phyloP scores from a whole-genome alignment of 2,888 invertebrate genomes.

The Liopterus haemorrhoidalis region DNA sequence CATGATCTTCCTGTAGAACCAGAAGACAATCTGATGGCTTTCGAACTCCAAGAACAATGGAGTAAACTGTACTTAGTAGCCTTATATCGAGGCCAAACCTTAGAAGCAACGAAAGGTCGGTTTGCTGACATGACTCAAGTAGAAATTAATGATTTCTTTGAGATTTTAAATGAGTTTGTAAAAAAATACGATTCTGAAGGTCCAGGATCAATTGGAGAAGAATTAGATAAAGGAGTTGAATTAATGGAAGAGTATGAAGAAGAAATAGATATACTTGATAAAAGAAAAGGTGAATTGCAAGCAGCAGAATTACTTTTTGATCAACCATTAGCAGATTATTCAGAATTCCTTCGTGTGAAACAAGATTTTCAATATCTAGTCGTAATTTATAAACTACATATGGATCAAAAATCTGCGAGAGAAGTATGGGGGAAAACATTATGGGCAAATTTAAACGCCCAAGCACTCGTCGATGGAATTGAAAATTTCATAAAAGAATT shows the following conservation, averaged over 20 bases:
- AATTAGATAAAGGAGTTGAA: slow-evolving; percentile 66
- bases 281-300: slow-evolving; percentile 55
- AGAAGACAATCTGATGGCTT: slow-evolving; percentile 53
- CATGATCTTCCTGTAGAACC: slow-evolving; percentile 58
- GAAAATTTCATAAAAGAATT: slow-evolving; percentile 77
- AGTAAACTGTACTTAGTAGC: slow-evolving; percentile 61
- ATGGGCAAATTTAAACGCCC: slow-evolving; percentile 83
- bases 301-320: slow-evolving; percentile 83
- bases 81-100: slow-evolving; percentile 60
- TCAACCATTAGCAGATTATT: slow-evolving; percentile 77
- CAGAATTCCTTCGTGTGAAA: slow-evolving; percentile 61
- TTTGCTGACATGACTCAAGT: slow-evolving; percentile 75
- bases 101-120: slow-evolving; percentile 77
- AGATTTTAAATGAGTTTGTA: slow-evolving; percentile 60
- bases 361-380: slow-evolving; percentile 63
- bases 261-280: slow-evolving; percentile 62
- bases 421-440: slow-evolving; percentile 80
- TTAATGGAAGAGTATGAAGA: slow-evolving; percentile 66
- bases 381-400: slow-evolving; percentile 68
- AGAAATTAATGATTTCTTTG: slow-evolving; percentile 65
- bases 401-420: slow-evolving; percentile 67
- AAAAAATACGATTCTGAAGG: slow-evolving; percentile 69
- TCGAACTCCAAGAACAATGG: slow-evolving; percentile 63
- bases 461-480: slow-evolving; percentile 76
- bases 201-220: slow-evolving; percentile 71